phyloP scores from a whole-genome alignment of 2,113 vertebrate genomes.

The Epinephelus fuscoguttatus region DNA sequence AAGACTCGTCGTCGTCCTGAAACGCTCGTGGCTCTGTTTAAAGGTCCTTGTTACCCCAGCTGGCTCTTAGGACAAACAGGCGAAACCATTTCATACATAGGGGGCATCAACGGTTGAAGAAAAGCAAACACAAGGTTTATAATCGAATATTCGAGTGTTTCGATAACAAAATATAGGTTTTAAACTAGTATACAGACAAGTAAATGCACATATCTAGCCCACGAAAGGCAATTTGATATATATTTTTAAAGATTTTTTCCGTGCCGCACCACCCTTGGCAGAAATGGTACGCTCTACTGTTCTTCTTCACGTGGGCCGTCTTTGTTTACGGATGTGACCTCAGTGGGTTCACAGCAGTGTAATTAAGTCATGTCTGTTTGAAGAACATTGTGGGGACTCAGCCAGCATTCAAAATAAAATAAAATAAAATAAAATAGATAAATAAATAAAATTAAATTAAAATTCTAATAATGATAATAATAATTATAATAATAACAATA shows the following conservation, averaged over 20 bases:
- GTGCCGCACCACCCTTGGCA: neutral
- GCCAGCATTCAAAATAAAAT: too few relatives aligned
- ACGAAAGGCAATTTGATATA: rapidly evolving
- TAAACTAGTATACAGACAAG: rapidly evolving
- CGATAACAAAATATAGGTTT: neutral
- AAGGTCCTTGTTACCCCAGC: slow-evolving; percentile 57
- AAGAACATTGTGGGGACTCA: neutral
- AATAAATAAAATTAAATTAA: too few relatives aligned
- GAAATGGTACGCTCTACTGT: slow-evolving; percentile 57
- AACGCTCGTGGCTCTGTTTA: slow-evolving; percentile 48
- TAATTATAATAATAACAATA: too few relatives aligned
- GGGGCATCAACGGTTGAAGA: neutral
- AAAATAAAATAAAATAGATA: too few relatives aligned
- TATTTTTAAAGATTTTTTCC: rapidly evolving
- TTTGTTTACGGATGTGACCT: slow-evolving; percentile 81
- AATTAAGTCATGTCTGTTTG: neutral
- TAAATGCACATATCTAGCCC: rapidly evolving
- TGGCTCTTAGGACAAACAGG: slow-evolving; percentile 17
- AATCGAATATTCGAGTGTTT: rapidly evolving
- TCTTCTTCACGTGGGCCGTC: slow-evolving; percentile 47
- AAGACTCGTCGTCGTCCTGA: neutral
- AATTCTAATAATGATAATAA: too few relatives aligned
- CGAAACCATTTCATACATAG: slow-evolving; percentile 41
- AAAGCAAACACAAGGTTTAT: rapidly evolving
- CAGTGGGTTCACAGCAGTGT: slow-evolving; percentile 3